phyloP scores from a whole-genome alignment of 2,888 invertebrate genomes.

The Lithophane leautieri region DNA sequence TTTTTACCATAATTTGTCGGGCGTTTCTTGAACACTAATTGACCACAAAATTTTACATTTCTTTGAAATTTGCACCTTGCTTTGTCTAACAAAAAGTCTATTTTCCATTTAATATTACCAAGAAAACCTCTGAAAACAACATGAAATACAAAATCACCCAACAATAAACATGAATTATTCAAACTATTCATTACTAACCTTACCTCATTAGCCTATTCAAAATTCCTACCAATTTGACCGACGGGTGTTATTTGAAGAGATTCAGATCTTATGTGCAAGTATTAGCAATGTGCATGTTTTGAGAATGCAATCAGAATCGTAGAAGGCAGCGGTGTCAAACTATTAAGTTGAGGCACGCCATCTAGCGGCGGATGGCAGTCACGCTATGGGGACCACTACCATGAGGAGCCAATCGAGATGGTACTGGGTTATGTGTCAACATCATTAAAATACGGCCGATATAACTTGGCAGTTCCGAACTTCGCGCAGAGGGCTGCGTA shows the following conservation, averaged over 20 bases:
- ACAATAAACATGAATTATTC: conserved; percentile 15
- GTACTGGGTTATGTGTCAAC: background rate
- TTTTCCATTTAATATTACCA: background rate
- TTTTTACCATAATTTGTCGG: background rate
- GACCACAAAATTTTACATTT: background rate
- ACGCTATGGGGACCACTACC: conserved; percentile 75
- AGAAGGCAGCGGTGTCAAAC: conserved; percentile 75
- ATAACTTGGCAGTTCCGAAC: no score
- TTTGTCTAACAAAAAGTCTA: background rate
- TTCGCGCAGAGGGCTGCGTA: no score
- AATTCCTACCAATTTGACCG: conserved; percentile 29
- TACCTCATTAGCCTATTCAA: conserved; percentile 2
- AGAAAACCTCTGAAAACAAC: conserved; percentile 5
- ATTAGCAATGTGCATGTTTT: conserved; percentile 61
- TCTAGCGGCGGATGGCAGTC: conserved; percentile 69
- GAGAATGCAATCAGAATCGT: conserved; percentile 75
- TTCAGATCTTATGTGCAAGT: conserved; percentile 45
- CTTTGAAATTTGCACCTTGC: background rate
- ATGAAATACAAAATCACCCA: background rate
- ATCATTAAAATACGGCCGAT: no score
- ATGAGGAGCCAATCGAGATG: conserved; percentile 18
- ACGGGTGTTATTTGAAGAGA: conserved; percentile 42
- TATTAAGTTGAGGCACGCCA: conserved; percentile 78
- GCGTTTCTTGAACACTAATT: background rate
- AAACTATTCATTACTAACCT: background rate